Conservation (phyloP, 2,113 vertebrate genomes). For the Falcunculus frontatus region DNA sequence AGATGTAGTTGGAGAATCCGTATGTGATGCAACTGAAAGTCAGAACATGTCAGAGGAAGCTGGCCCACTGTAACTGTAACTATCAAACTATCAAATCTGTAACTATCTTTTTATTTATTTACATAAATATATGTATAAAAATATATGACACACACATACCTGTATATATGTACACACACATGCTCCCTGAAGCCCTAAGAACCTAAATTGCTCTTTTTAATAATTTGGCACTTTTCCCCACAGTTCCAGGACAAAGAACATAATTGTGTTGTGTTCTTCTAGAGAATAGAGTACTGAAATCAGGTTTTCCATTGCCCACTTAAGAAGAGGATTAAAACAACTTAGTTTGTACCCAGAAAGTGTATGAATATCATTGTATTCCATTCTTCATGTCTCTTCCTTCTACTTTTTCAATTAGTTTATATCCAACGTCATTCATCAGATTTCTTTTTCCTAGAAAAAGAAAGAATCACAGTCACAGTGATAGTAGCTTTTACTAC, state of each 20-base stretch:
- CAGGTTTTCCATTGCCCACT: rapidly evolving
- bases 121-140: background rate
- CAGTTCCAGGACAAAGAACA: background rate
- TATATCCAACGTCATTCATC: background rate
- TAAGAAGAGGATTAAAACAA: background rate
- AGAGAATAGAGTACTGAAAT: background rate
- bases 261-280: background rate
- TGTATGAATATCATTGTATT: background rate
- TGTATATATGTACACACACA: rapidly evolving
- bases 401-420: background rate
- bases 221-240: background rate
- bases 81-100: background rate
- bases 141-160: too few species aligned
- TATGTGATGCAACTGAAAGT: background rate
- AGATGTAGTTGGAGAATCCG: background rate
- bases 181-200: background rate
- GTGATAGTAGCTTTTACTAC: background rate
- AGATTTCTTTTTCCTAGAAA: background rate
- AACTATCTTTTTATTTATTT: background rate
- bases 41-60: background rate
- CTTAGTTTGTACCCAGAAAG: background rate
- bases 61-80: background rate
- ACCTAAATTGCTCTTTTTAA: background rate
- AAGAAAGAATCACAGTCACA: background rate
- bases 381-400: background rate